Evolutionary conservation across 2,797 vertebrate genomes (phyloP).

Genomic region (Molothrus aeneus): DNA sequence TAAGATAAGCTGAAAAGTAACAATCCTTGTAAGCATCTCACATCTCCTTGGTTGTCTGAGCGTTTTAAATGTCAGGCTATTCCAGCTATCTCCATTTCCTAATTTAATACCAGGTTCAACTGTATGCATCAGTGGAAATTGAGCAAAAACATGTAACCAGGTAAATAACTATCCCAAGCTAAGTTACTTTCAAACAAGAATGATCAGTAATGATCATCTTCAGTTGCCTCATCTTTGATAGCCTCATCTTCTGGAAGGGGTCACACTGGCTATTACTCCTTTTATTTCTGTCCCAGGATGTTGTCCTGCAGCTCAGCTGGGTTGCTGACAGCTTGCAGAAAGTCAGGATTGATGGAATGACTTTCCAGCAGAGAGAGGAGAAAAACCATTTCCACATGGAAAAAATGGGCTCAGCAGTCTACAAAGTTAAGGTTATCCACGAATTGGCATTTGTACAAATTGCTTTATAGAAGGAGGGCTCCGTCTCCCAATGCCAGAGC

Average conservation of each 20-base stretch:
- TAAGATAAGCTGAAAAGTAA: background rate
- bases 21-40: background rate
- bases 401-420: background rate
- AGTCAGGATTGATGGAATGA: background rate
- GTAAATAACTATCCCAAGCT: background rate
- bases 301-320: background rate
- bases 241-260: background rate
- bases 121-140: background rate
- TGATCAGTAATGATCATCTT: background rate
- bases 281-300: background rate
- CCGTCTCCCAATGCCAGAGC: background rate
- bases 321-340: background rate
- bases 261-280: background rate
- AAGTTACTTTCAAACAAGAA: background rate
- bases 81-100: background rate
- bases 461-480: background rate
- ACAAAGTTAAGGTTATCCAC: background rate
- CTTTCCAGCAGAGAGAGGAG: background rate
- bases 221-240: background rate
- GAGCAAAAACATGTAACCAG: background rate
- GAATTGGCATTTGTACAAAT: background rate
- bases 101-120: background rate
- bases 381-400: background rate
- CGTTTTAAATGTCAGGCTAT: background rate
- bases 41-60: background rate